Conservation (phyloP, 2,888 invertebrate species). For the Nasonia oneida region DNA sequence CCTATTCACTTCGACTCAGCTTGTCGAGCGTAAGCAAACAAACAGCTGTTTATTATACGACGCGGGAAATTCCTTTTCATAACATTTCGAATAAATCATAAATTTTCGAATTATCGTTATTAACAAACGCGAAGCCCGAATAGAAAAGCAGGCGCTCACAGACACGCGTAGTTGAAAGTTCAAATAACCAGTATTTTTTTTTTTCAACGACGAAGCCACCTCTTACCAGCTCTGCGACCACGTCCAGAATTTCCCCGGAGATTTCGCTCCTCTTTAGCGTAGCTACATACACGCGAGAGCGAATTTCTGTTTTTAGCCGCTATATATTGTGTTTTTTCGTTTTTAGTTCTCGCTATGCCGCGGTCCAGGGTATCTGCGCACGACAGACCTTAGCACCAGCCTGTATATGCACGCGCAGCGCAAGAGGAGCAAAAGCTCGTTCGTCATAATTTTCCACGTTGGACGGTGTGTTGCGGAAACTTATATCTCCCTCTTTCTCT, state of each 20-base stretch:
- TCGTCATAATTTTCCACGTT: slow-evolving; percentile 68
- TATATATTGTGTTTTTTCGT: neutral
- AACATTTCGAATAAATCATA: neutral
- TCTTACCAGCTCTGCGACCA: slow-evolving; percentile 4
- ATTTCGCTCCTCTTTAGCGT: slow-evolving; percentile 17
- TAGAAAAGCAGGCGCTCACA: neutral
- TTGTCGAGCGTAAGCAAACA: neutral
- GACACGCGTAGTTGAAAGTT: neutral
- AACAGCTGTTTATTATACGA: neutral
- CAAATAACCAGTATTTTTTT: neutral
- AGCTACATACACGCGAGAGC: neutral
- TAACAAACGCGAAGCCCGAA: neutral
- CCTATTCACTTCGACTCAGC: neutral
- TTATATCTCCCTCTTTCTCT: slow-evolving; percentile 3
- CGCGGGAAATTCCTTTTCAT: neutral
- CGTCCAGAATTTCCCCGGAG: slow-evolving; percentile 42
- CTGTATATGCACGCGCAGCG: neutral
- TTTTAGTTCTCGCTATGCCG: neutral
- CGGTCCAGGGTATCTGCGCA: neutral
- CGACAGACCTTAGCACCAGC: slow-evolving; percentile 14
- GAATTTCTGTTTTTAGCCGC: slow-evolving; percentile 38
- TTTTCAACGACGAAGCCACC: slow-evolving; percentile 2
- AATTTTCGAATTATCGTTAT: neutral
- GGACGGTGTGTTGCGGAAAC: slow-evolving; percentile 29
- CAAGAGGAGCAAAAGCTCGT: slow-evolving; percentile 59